These are phyloP conservation scores for Butorides virescens DNA, from an alignment of 2,113 vertebrate genomes.

Conservation along the genomic window DNA sequence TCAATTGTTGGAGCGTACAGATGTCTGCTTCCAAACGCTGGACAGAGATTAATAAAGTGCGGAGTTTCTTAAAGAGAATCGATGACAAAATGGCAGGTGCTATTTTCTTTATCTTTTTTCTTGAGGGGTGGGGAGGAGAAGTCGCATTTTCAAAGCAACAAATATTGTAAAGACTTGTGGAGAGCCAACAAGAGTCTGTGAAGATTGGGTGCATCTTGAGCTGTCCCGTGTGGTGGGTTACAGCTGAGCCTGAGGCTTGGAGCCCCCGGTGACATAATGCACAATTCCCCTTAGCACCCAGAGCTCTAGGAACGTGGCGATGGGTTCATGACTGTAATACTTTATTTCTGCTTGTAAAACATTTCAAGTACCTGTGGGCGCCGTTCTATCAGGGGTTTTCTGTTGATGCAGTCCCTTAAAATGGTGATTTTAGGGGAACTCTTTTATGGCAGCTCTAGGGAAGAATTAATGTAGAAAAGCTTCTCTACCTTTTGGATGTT, in stretches of 20 bases:
- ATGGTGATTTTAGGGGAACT: background rate
- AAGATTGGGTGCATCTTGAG: background rate
- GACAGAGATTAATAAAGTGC: slow-evolving; percentile 57
- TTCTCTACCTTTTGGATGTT: background rate
- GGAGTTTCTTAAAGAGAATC: slow-evolving; percentile 26
- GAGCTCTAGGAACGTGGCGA: background rate
- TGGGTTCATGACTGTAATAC: background rate
- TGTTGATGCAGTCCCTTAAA: background rate
- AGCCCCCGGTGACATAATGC: background rate
- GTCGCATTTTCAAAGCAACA: background rate
- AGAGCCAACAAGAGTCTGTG: background rate
- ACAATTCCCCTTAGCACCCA: background rate
- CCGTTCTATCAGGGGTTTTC: background rate
- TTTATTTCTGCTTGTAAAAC: background rate
- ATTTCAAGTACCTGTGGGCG: background rate
- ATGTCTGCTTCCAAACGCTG: slow-evolving; percentile 19
- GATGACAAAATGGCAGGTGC: slow-evolving; percentile 15
- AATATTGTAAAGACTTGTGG: background rate
- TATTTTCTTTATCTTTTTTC: background rate
- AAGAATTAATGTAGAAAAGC: background rate
- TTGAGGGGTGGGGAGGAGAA: background rate
- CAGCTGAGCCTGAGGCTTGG: background rate
- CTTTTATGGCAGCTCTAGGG: background rate
- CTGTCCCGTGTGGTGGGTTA: background rate
- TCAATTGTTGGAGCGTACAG: slow-evolving; percentile 28